These are phyloP conservation scores for Xenopus petersii DNA, from an alignment of 2,797 vertebrate genomes.

Conservation along the genomic window DNA sequence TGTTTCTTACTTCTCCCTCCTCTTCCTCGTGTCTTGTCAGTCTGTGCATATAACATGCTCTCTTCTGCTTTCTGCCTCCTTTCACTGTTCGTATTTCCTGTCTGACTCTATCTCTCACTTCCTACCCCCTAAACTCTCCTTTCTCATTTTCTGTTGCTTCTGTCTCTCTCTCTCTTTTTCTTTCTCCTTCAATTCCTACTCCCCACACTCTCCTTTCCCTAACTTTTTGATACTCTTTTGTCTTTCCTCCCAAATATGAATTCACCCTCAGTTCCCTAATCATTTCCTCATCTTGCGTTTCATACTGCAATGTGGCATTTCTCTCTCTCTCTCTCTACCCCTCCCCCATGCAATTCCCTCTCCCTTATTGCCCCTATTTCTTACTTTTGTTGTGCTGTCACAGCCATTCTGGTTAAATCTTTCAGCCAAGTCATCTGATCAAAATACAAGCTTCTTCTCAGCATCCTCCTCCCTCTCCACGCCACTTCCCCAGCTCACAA, in stretches of 20 bases:
- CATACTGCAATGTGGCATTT: neutral
- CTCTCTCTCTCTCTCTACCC: neutral
- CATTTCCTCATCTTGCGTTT: neutral
- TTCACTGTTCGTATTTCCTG: slow-evolving; percentile 1
- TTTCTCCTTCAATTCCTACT: neutral
- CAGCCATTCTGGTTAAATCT: slow-evolving; percentile 39
- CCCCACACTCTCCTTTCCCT: neutral
- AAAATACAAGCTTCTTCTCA: slow-evolving; percentile 25
- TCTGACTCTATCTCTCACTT: neutral
- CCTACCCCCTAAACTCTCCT: neutral
- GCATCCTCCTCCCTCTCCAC: slow-evolving; percentile 20
- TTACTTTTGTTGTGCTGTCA: neutral
- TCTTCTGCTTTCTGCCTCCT: neutral
- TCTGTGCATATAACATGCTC: slow-evolving; percentile 5
- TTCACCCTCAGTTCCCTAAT: neutral
- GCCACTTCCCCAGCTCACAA: slow-evolving; percentile 20
- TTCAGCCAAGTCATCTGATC: slow-evolving; percentile 41
- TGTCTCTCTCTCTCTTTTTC: no score
- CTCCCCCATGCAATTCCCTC: neutral
- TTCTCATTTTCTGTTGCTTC: neutral
- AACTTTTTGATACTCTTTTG: neutral
- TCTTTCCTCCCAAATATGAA: neutral
- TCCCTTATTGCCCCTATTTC: neutral
- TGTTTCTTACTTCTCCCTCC: neutral
- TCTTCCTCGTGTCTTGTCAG: neutral